A percentile compares a stretch with the other conserved stretches of the same genome.
Conservation (phyloP, 2,888 invertebrate genomes). For the Plagiodera versicolora region DNA sequence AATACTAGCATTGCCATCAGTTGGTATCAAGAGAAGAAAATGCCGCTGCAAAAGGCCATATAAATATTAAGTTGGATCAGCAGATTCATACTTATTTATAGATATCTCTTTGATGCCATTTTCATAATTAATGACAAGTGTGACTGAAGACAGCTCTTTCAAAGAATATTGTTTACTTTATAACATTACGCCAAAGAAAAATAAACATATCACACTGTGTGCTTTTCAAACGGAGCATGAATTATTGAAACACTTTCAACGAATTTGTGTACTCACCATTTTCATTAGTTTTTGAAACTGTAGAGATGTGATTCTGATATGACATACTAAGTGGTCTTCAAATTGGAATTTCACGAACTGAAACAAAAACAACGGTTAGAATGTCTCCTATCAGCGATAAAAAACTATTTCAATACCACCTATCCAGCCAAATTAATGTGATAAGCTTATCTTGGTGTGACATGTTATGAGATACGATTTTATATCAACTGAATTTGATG, state of each 20-base stretch:
- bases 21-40: no score
- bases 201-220: background rate
- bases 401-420: no score
- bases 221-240: no score
- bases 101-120: no score
- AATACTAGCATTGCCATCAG: no score
- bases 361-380: slow-evolving; percentile 27
- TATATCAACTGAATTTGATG: background rate
- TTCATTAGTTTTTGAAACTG: slow-evolving; percentile 31
- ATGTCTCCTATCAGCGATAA: no score
- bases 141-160: background rate
- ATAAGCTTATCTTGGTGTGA: no score
- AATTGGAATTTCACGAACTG: slow-evolving; percentile 33
- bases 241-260: no score
- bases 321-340: slow-evolving; percentile 36
- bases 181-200: background rate
- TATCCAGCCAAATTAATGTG: background rate
- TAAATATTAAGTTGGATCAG: no score
- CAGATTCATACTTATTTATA: no score
- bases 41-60: no score
- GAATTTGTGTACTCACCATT: slow-evolving; percentile 34
- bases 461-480: background rate
- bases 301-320: slow-evolving; percentile 31
- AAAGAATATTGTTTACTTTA: background rate
- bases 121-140: no score